Percentiles rank a stretch among this genome's conserved stretches.
phyloP scores from a whole-genome alignment of 1,140 invertebrate species.

The Plectrocnemia conspersa region DNA sequence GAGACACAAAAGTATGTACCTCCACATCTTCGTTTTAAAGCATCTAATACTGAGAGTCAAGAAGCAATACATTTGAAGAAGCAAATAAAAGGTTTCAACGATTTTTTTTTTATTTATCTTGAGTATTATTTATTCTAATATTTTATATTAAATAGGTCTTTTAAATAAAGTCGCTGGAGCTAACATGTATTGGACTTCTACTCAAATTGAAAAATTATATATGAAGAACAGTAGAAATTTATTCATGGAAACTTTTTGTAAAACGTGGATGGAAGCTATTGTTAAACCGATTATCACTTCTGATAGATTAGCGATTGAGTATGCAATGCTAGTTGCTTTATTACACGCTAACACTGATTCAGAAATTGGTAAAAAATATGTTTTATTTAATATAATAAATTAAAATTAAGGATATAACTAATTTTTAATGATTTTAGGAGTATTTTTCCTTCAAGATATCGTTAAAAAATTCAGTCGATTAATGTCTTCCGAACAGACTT shows the following conservation, averaged over 20 bases:
- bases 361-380: slow-evolving; percentile 69
- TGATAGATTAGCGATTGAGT: slow-evolving; percentile 77
- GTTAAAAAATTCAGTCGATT: slow-evolving; percentile 63
- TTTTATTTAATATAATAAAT: neutral
- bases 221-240: slow-evolving; percentile 72
- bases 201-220: slow-evolving; percentile 69
- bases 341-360: slow-evolving; percentile 86
- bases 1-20: slow-evolving; percentile 71
- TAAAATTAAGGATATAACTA: neutral
- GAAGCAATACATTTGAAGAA: slow-evolving; percentile 63
- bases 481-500: slow-evolving; percentile 43
- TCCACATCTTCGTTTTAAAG: slow-evolving; percentile 65
- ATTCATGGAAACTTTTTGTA: slow-evolving; percentile 73
- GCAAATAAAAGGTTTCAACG: slow-evolving; percentile 66
- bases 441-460: slow-evolving; percentile 69
- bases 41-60: slow-evolving; percentile 51
- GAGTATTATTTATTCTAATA: neutral
- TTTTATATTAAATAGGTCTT: slow-evolving; percentile 49
- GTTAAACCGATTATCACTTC: slow-evolving; percentile 61
- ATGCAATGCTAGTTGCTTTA: slow-evolving; percentile 75
- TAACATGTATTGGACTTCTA: slow-evolving; percentile 79
- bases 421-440: slow-evolving; percentile 53
- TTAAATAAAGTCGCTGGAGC: slow-evolving; percentile 84
- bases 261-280: slow-evolving; percentile 65
- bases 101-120: neutral